Base-by-base conservation (phyloP, 2,888 invertebrate genomes). In the Pollenia angustigena region DNA sequence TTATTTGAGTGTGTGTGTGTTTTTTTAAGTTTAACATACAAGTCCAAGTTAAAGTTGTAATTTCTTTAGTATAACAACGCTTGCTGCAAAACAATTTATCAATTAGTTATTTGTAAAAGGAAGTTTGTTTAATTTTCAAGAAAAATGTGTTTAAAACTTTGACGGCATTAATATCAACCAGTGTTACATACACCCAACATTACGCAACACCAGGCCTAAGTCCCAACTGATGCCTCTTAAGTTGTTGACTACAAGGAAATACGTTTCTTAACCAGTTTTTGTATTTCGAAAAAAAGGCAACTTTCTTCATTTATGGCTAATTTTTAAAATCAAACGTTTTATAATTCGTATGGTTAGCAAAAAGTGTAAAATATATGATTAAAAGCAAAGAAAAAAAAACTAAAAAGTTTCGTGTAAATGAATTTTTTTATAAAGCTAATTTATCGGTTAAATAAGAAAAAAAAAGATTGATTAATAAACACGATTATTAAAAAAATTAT, bases 1-100 rank as follows among this genome's bases (percentile, higher is more conserved):
- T 11, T 1, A n/a, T 23, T 54, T 48, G 52, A 42, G 64, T 69
- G 54, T 50, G 60, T 69, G 69, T 42, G 44, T 58, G 64, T 50
- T 50, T 69, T 44, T 71, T 80, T 72, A 68, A 81, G 72, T 72
- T 74, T 78, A 87, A 87, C 72, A 87, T 74, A 81, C 81, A 87
- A 84, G 87, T 84, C 58, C 79, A 87, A 87, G 78, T 84, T 87
- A 84, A 87, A 68, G 42, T 66, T 80, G 75, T 71, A 76, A 66
- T 82, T 75, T 84, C 54, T 85, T 46, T 56, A 58, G 48, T 56
- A 54, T 18, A 14, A 69, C 7, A 44, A 56, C 50, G 23, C 23
- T 40, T 18, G 54, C 44, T 44, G 18, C 18, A 50, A 62, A 74
- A 50, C 1, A 68, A 44, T 42, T 32, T 11, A 42, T 50, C 2